Conservation (phyloP, 2,113 vertebrate species). For the Sphaerodactylus townsendi region DNA sequence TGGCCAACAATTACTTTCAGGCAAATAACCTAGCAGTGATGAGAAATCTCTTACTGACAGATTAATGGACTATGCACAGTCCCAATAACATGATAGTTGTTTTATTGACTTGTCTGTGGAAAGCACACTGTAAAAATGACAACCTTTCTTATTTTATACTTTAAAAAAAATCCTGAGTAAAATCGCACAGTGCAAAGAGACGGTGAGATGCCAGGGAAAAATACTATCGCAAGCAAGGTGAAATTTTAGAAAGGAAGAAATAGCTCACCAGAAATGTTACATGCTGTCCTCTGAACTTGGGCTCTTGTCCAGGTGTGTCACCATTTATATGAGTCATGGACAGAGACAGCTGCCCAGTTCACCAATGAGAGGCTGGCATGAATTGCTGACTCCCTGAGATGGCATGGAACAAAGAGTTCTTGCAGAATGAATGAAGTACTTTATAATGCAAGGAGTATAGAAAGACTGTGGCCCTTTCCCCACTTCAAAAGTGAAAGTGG, state of each 20-base stretch:
- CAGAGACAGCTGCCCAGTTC: neutral
- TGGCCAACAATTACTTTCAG: neutral
- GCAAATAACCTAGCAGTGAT: neutral
- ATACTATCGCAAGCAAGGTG: neutral
- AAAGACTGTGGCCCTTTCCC: no score
- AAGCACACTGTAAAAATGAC: neutral
- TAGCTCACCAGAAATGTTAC: neutral
- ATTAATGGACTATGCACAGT: neutral
- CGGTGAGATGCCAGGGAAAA: neutral
- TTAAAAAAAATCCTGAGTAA: no score
- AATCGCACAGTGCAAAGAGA: fast-evolving
- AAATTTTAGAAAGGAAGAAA: fast-evolving
- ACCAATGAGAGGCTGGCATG: fast-evolving
- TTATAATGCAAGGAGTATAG: neutral
- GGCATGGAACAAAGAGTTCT: neutral
- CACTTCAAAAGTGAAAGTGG: no score
- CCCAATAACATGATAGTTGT: neutral
- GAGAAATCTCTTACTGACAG: neutral
- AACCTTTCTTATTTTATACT: no score
- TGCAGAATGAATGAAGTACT: fast-evolving
- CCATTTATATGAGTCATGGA: fast-evolving
- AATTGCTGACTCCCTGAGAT: fast-evolving
- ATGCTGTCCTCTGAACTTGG: neutral
- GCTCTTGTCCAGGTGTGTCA: neutral
- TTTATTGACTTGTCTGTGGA: neutral